Evolutionary conservation across 2,888 invertebrate genomes (phyloP).

Genomic region (Neuroscelio doddi): DNA sequence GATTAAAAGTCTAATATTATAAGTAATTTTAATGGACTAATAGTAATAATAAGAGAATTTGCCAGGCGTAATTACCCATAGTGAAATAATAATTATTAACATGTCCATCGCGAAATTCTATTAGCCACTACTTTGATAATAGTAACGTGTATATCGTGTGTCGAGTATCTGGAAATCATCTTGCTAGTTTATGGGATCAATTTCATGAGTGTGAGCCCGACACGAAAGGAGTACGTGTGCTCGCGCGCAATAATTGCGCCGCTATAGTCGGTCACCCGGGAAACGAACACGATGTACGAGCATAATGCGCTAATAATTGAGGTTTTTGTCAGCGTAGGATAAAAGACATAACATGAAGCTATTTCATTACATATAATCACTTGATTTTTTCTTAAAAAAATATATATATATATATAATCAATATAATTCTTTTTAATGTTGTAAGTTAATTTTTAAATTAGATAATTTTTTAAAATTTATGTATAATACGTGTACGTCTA

Average conservation of each 20-base stretch:
- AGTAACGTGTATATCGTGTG: slow-evolving; percentile 27
- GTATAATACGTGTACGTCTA: too few relatives aligned
- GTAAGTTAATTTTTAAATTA: too few relatives aligned
- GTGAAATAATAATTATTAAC: slow-evolving; percentile 36
- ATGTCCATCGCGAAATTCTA: slow-evolving; percentile 35
- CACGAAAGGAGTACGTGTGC: slow-evolving; percentile 19
- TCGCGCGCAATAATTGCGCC: slow-evolving; percentile 37
- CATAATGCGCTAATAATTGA: slow-evolving; percentile 56
- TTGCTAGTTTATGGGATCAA: slow-evolving; percentile 42
- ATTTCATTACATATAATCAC: too few relatives aligned
- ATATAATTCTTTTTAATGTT: too few relatives aligned
- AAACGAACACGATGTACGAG: slow-evolving; percentile 30
- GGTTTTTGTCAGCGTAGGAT: slow-evolving; percentile 53
- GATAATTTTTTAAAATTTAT: too few relatives aligned
- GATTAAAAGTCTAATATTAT: too few relatives aligned
- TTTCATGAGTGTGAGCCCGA: slow-evolving; percentile 28
- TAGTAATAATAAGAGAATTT: too few relatives aligned
- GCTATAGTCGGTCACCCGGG: slow-evolving; percentile 35
- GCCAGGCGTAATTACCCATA: slow-evolving; percentile 16
- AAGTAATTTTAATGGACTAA: too few relatives aligned
- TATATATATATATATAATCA: too few relatives aligned
- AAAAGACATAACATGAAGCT: too few relatives aligned
- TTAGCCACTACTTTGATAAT: slow-evolving; percentile 31
- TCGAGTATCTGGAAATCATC: slow-evolving; percentile 20
- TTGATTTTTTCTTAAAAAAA: too few relatives aligned